Conservation (phyloP, 2,797 vertebrate genomes). For the Mus caroli region DNA sequence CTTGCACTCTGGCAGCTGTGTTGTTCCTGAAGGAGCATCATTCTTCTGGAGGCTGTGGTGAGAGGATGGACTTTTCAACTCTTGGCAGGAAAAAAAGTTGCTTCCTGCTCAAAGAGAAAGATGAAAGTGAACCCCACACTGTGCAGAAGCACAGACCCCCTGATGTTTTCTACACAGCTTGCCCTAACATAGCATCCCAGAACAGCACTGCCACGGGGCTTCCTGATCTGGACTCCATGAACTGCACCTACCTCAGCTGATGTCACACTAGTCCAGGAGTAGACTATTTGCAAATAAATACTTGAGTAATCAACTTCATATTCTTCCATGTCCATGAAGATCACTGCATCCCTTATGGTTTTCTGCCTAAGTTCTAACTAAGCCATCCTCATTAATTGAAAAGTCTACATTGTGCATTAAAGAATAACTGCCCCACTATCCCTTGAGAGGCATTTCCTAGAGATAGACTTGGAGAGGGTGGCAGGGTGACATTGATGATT, state of each 20-base stretch:
- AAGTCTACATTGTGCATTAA: background rate
- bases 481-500: background rate
- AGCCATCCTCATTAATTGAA: background rate
- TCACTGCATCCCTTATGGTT: background rate
- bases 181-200: background rate
- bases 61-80: conserved; percentile 73
- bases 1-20: conserved; percentile 57
- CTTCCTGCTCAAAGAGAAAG: conserved; percentile 73
- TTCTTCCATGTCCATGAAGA: background rate
- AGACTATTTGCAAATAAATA: background rate
- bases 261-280: background rate
- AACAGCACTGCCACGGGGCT: background rate
- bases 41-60: conserved; percentile 70
- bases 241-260: background rate
- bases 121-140: conserved; percentile 73
- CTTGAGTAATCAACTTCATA: background rate
- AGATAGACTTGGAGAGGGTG: background rate
- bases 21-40: conserved; percentile 65
- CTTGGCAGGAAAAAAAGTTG: conserved; percentile 69
- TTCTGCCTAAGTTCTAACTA: background rate
- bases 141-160: conserved; percentile 9
- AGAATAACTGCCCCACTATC: background rate
- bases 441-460: background rate
- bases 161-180: background rate
- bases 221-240: background rate